phyloP scores from a whole-genome alignment of 2,888 invertebrate genomes.

The Andrena hattorfiana region DNA sequence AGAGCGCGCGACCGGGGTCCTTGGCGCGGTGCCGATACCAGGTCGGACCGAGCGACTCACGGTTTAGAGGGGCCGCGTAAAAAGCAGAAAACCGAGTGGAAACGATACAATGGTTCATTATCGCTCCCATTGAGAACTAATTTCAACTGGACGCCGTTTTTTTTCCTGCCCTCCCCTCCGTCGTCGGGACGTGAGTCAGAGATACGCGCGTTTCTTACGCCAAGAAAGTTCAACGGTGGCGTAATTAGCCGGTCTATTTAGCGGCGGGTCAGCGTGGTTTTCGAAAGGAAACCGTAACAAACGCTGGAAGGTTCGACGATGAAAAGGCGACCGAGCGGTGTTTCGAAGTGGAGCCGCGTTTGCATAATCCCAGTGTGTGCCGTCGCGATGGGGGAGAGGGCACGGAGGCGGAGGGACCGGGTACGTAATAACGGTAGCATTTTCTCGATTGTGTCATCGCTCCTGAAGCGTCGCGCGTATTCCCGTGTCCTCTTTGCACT shows the following conservation, averaged over 20 bases:
- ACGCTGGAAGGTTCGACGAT: conserved; percentile 48
- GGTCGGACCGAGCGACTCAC: conserved; percentile 8
- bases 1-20: conserved; percentile 14
- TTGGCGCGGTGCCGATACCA: background rate
- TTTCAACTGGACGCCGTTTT: conserved; percentile 22
- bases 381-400: conserved; percentile 3
- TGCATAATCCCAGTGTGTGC: conserved; percentile 62
- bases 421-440: conserved; percentile 79
- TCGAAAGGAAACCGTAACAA: conserved; percentile 63
- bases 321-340: conserved; percentile 56
- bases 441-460: conserved; percentile 83
- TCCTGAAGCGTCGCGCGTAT: conserved; percentile 70
- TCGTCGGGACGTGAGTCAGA: conserved; percentile 28
- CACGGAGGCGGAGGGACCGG: conserved; percentile 28
- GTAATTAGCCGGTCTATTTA: conserved; percentile 67
- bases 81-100: background rate
- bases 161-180: background rate
- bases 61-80: conserved; percentile 15
- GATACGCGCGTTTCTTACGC: conserved; percentile 28
- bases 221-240: conserved; percentile 56
- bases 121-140: conserved; percentile 37
- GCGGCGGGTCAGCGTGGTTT: conserved; percentile 49
- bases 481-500: conserved; percentile 13
- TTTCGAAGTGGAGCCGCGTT: conserved; percentile 64
- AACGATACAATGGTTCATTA: conserved; percentile 51